Conservation (phyloP, 2,113 vertebrate genomes). For the Melanostigma gelatinosum region DNA sequence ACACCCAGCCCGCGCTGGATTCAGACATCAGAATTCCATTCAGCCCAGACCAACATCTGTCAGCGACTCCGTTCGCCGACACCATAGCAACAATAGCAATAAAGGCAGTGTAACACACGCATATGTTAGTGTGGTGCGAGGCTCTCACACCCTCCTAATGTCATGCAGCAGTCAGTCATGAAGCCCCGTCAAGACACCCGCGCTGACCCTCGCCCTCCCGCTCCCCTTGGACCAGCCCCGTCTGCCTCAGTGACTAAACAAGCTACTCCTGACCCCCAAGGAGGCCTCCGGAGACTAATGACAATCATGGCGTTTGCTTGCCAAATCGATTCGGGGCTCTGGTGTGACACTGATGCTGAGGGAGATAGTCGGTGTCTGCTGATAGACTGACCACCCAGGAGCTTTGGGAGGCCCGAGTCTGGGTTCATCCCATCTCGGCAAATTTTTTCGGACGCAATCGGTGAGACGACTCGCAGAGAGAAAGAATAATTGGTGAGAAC, state of each 20-base stretch:
- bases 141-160: constrained; percentile 37
- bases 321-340: constrained; percentile 75
- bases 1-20: constrained; percentile 30
- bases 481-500: constrained; percentile 60
- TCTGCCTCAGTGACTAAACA: constrained; percentile 74
- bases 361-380: constrained; percentile 54
- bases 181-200: constrained; percentile 31
- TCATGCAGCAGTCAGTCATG: constrained; percentile 42
- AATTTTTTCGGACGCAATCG: constrained; percentile 68
- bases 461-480: constrained; percentile 69
- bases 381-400: constrained; percentile 82
- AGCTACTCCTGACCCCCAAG: constrained; percentile 70
- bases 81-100: constrained; percentile 37
- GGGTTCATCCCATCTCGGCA: constrained; percentile 64
- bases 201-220: constrained; percentile 35
- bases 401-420: constrained; percentile 46
- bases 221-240: constrained; percentile 54
- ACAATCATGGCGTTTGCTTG: constrained; percentile 74
- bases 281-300: constrained; percentile 64
- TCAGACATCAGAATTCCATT: constrained; percentile 54
- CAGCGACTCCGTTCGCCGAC: constrained; percentile 31
- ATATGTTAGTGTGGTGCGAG: constrained; percentile 24
- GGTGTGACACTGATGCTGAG: constrained; percentile 64
- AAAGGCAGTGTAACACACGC: constrained; percentile 14
- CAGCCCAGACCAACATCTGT: constrained; percentile 56